A percentile compares a stretch with the other conserved stretches of the same genome.
Conservation (phyloP, 2,888 invertebrate genomes). For the Polymixis lichenea region DNA sequence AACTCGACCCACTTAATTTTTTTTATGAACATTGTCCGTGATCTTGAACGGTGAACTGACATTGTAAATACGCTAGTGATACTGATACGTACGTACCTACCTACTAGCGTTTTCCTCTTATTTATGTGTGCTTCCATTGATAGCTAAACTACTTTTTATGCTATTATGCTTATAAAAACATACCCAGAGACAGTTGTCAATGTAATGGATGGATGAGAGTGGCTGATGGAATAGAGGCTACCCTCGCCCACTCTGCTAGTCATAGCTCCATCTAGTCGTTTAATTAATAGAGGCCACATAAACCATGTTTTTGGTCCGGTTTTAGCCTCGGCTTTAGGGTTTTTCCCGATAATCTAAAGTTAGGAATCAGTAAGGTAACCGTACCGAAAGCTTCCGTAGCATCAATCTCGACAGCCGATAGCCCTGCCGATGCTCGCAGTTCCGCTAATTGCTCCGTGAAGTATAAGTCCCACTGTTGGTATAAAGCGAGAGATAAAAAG, state of each 20-base stretch:
- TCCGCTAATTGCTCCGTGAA: slow-evolving; percentile 84
- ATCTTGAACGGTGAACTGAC: slow-evolving; percentile 31
- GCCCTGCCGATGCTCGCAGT: slow-evolving; percentile 83
- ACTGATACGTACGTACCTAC: not conserved
- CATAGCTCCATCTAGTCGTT: not conserved
- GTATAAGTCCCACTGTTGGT: slow-evolving; percentile 80
- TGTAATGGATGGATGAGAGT: not conserved
- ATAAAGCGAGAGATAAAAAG: not conserved
- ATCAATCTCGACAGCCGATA: slow-evolving; percentile 82
- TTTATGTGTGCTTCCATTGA: not conserved
- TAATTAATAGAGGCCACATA: not conserved
- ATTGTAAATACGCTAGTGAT: not conserved
- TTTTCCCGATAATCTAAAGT: not conserved
- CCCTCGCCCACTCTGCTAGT: not conserved
- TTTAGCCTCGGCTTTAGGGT: not conserved
- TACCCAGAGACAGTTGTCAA: not conserved
- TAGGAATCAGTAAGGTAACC: not conserved
- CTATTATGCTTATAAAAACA: not conserved
- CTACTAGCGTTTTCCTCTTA: not conserved
- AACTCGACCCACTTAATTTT: too few relatives aligned
- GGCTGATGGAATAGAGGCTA: too few relatives aligned
- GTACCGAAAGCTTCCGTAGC: slow-evolving; percentile 77
- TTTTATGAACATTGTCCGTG: slow-evolving; percentile 20
- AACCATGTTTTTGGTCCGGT: not conserved
- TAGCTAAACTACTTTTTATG: not conserved